Evolutionary conservation across 2,113 vertebrate species (phyloP).

Genomic region (Scatophagus argus): DNA sequence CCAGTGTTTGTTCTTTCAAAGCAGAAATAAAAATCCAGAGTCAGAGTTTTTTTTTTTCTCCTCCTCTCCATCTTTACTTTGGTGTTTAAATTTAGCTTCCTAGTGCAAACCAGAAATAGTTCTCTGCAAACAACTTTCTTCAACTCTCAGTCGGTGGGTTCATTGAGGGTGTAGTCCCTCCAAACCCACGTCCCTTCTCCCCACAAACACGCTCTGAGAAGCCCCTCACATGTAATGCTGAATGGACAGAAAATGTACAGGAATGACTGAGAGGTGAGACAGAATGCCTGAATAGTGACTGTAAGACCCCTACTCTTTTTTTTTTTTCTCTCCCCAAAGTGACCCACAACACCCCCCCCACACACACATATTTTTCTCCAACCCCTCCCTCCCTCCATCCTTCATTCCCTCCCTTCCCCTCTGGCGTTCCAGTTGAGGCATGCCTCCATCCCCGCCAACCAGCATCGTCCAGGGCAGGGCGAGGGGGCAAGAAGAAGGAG

Average conservation of each 20-base stretch:
- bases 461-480: slow-evolving; percentile 70
- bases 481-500: slow-evolving; percentile 70
- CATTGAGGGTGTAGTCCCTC: slow-evolving; percentile 54
- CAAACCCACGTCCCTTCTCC: slow-evolving; percentile 29
- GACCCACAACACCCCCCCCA: slow-evolving; percentile 13
- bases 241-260: slow-evolving; percentile 87
- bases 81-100: slow-evolving; percentile 62
- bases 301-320: slow-evolving; percentile 66
- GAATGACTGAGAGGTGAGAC: too few relatives aligned
- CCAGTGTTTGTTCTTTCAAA: slow-evolving; percentile 32
- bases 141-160: slow-evolving; percentile 48
- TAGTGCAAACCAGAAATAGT: slow-evolving; percentile 50
- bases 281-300: too few relatives aligned
- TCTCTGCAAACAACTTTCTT: slow-evolving; percentile 41
- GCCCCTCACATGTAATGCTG: slow-evolving; percentile 83
- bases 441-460: slow-evolving; percentile 85
- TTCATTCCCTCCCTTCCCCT: slow-evolving; percentile 38
- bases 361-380: slow-evolving; percentile 40
- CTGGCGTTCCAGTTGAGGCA: slow-evolving; percentile 88
- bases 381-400: slow-evolving; percentile 20
- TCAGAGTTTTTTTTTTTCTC: slow-evolving; percentile 13
- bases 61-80: slow-evolving; percentile 45
- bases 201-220: slow-evolving; percentile 62
- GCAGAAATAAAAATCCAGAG: slow-evolving; percentile 40
- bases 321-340: not conserved